Percentiles rank a stretch among this genome's conserved stretches.
phyloP scores from a whole-genome alignment of 2,888 invertebrate species.

The Tinea semifulvella region DNA sequence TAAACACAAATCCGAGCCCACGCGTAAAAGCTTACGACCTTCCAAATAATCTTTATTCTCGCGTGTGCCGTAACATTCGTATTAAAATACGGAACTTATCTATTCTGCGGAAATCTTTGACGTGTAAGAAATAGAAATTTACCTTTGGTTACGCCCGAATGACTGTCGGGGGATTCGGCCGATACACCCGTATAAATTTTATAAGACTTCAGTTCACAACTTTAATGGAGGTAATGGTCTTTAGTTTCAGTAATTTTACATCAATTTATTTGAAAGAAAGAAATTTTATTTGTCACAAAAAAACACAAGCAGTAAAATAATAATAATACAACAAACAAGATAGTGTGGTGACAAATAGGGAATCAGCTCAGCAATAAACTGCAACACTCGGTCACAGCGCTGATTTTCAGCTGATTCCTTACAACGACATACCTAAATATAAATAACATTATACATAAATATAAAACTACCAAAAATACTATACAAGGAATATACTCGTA shows the following conservation, averaged over 20 bases:
- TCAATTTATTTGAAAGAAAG: not conserved
- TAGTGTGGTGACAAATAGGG: no score
- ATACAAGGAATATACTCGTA: no score
- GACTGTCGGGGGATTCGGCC: conserved; percentile 13
- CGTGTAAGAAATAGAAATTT: conserved; percentile 12
- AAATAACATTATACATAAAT: no score
- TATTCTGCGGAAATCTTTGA: conserved; percentile 8
- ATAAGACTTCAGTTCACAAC: not conserved
- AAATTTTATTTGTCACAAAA: no score
- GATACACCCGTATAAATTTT: conserved; percentile 14
- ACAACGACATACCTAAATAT: no score
- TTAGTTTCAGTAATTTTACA: not conserved
- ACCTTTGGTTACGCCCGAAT: conserved; percentile 12
- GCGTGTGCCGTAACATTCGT: conserved; percentile 7
- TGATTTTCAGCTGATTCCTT: no score
- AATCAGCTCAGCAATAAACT: no score
- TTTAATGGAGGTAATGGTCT: conserved; percentile 7
- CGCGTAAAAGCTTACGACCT: conserved; percentile 1
- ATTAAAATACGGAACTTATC: conserved; percentile 14
- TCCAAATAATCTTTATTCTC: conserved; percentile 12
- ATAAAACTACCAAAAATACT: no score
- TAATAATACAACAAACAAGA: no score
- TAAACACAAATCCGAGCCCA: not conserved
- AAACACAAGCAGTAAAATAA: no score
- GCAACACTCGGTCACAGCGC: no score